phyloP scores from a whole-genome alignment of 2,888 invertebrate species.

The Leuctra nigra region DNA sequence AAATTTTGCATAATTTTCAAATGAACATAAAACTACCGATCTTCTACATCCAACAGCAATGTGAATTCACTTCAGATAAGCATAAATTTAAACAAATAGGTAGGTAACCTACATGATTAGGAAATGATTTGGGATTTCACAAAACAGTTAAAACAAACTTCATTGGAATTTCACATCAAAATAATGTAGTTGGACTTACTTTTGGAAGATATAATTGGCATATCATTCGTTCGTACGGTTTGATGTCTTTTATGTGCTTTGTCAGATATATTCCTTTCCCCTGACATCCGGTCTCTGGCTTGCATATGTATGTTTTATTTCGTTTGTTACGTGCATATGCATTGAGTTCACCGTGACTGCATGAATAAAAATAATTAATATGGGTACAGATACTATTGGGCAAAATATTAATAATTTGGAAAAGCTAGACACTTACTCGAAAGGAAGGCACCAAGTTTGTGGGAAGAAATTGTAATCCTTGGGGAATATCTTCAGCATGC shows the following conservation, averaged over 20 bases:
- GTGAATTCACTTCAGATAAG: no score
- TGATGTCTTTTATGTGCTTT: slow-evolving; percentile 71
- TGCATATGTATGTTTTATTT: slow-evolving; percentile 77
- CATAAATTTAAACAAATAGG: not conserved
- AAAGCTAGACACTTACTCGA: slow-evolving; percentile 59
- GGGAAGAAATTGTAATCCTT: slow-evolving; percentile 90
- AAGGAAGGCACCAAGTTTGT: slow-evolving; percentile 89
- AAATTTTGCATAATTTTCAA: no score
- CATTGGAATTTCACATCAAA: no score
- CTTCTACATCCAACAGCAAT: no score
- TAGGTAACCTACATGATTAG: no score
- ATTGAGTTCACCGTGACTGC: slow-evolving; percentile 64
- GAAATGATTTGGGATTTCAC: no score
- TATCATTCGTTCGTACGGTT: slow-evolving; percentile 72
- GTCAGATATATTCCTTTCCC: slow-evolving; percentile 85
- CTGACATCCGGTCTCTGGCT: slow-evolving; percentile 87
- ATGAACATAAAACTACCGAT: no score
- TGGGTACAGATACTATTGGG: no score
- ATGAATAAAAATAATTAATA: no score
- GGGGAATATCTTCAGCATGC: slow-evolving; percentile 83
- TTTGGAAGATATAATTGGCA: slow-evolving; percentile 71
- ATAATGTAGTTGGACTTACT: no score
- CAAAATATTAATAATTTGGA: not conserved
- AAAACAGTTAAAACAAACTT: no score
- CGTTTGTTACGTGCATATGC: slow-evolving; percentile 63